Conservation (phyloP, 2,888 invertebrate species). For the Leuctra nigra region DNA sequence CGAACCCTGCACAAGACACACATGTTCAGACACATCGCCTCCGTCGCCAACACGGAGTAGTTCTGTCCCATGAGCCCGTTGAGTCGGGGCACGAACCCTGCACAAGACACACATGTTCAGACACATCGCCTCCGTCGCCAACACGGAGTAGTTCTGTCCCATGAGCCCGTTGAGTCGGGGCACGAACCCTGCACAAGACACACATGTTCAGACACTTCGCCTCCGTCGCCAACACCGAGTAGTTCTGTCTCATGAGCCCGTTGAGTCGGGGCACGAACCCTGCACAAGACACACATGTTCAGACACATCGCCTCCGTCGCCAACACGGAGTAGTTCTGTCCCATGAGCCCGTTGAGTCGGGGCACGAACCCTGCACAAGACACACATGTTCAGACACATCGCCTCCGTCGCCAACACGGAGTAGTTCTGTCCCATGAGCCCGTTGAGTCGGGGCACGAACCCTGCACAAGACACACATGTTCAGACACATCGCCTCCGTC, state of each 20-base stretch:
- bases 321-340: constrained; percentile 63
- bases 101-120: too few relatives aligned
- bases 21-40: too few relatives aligned
- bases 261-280: constrained; percentile 62
- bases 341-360: constrained; percentile 55
- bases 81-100: constrained; percentile 61
- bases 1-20: too few relatives aligned
- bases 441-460: constrained; percentile 59
- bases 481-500: constrained; percentile 62
- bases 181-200: constrained; percentile 61
- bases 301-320: constrained; percentile 66
- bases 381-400: too few relatives aligned
- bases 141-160: constrained; percentile 64
- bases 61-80: constrained; percentile 62
- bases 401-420: constrained; percentile 66
- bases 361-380: constrained; percentile 66
- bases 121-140: constrained; percentile 64
- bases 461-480: too few relatives aligned
- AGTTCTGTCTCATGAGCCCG: constrained; percentile 62
- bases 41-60: constrained; percentile 63
- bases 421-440: constrained; percentile 62
- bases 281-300: too few relatives aligned
- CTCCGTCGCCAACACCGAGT: constrained; percentile 63
- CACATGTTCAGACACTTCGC: too few relatives aligned
- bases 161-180: constrained; percentile 59